Conservation (phyloP, 1,140 invertebrate species). For the Cryptotermes secundus region DNA sequence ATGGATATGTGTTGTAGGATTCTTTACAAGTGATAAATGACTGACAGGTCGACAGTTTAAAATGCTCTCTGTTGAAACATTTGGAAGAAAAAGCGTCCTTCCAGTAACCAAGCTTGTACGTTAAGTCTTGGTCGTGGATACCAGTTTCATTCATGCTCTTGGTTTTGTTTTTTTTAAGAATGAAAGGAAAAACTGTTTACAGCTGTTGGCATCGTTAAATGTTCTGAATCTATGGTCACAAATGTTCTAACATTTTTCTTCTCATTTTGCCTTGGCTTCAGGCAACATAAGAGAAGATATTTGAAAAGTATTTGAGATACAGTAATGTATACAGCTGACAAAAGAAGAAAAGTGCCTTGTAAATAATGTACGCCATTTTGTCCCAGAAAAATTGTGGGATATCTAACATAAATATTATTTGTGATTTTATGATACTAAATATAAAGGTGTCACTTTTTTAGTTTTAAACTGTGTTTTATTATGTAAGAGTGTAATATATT, state of each 20-base stretch:
- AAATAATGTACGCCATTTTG: constrained; percentile 28
- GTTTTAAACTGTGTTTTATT: constrained; percentile 30
- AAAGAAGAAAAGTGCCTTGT: constrained; percentile 22
- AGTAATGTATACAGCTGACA: background rate
- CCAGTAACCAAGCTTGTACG: background rate
- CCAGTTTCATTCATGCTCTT: background rate
- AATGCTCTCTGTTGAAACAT: constrained; percentile 29
- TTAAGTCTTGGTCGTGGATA: background rate
- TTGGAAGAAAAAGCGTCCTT: background rate
- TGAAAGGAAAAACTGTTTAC: constrained; percentile 18
- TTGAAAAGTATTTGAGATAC: background rate
- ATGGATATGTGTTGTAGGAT: constrained; percentile 7
- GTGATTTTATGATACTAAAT: constrained; percentile 33
- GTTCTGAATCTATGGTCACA: constrained; percentile 34
- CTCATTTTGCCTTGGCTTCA: background rate
- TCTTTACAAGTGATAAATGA: background rate
- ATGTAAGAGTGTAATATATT: constrained; percentile 31
- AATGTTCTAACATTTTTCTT: background rate
- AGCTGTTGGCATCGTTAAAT: constrained; percentile 33
- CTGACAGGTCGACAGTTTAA: constrained; percentile 2
- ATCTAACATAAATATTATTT: constrained; percentile 21
- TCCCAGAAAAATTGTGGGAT: constrained; percentile 6
- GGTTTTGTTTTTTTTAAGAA: background rate
- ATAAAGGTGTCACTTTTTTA: constrained; percentile 27
- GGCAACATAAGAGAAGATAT: background rate